A percentile compares a stretch with the other conserved stretches of the same genome.
Conservation (phyloP, 1,140 invertebrate species). For the Samia ricini region DNA sequence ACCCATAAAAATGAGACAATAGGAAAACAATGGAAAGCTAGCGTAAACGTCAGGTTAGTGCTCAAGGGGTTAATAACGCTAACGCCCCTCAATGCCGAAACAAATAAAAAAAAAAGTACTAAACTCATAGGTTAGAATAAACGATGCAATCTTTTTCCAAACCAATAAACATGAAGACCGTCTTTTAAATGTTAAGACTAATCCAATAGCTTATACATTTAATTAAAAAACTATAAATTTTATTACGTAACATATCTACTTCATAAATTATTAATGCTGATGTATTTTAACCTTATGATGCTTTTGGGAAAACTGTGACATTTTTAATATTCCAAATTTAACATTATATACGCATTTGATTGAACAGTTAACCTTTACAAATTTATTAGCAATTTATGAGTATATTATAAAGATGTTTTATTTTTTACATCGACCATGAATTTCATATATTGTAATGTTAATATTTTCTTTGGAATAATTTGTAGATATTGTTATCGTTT, state of each 20-base stretch:
- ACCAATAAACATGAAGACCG: too few relatives aligned
- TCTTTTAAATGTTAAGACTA: too few relatives aligned
- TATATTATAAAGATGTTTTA: background rate
- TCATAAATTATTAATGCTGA: background rate
- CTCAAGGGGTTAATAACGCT: too few relatives aligned
- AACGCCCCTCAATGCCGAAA: too few relatives aligned
- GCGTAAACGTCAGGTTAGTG: too few relatives aligned
- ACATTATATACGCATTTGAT: background rate
- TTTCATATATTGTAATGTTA: background rate
- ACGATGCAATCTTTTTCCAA: background rate
- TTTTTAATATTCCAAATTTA: background rate
- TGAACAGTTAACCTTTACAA: background rate
- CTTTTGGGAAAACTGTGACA: background rate
- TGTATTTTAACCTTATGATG: background rate
- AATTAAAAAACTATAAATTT: background rate
- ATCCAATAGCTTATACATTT: background rate
- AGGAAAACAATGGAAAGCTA: too few relatives aligned
- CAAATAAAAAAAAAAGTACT: too few relatives aligned
- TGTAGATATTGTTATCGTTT: background rate
- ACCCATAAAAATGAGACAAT: too few relatives aligned
- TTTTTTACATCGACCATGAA: background rate
- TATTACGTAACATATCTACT: background rate
- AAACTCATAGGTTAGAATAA: too few relatives aligned
- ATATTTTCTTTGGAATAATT: background rate
- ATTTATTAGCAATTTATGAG: background rate